Base-by-base conservation (phyloP, 1,140 invertebrate species). In the Eumaeus atala region DNA sequence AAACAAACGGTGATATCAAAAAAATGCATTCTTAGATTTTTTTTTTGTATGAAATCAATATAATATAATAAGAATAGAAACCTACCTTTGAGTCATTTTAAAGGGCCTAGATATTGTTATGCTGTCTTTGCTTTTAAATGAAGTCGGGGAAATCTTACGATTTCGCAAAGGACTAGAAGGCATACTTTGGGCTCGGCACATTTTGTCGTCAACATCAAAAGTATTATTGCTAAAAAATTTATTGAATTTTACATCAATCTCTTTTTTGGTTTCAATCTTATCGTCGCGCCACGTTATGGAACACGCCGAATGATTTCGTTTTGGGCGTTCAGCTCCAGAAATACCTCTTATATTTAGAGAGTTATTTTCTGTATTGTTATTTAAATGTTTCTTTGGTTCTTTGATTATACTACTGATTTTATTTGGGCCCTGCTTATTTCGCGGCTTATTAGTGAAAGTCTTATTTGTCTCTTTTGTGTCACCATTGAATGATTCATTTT, bases 71-170 rank as follows among this genome's bases (percentile, higher is more conserved):
- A n/a, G n/a, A 28, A 28, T 28, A 1, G 12, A 16, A 1, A 14
- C 55, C 54, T 83, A 92, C 92, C 91, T 90, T 60, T 91, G 77
- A 1, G 90, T 91, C 88, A 92, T 92, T 72, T 89, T 89, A 77
- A 92, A 92, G 12, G 92, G 91, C 65, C 91, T 91, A 0, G 91
- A 90, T 47, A 91, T 83, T 0, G 91, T 92, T 17, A 90, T 83
- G 38, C 72, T 85, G 66, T 77, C 78, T 50, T 79, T 70, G 54
- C 77, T 78, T 28, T 16, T 51, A 56, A 71, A 53, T 18, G 58
- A 51, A 61, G 53, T 73, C 40, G 66, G 86, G 56, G 56, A 58
- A 14, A 58, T 44, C 49, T 72, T 70, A 64, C 80, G 86, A 4
- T 64, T 59, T 64, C 88, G 81, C 35, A 80, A 54, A 42, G 90